Evolutionary conservation across 1,140 invertebrate genomes (phyloP).

Genomic region (Globodera ellingtonae): DNA sequence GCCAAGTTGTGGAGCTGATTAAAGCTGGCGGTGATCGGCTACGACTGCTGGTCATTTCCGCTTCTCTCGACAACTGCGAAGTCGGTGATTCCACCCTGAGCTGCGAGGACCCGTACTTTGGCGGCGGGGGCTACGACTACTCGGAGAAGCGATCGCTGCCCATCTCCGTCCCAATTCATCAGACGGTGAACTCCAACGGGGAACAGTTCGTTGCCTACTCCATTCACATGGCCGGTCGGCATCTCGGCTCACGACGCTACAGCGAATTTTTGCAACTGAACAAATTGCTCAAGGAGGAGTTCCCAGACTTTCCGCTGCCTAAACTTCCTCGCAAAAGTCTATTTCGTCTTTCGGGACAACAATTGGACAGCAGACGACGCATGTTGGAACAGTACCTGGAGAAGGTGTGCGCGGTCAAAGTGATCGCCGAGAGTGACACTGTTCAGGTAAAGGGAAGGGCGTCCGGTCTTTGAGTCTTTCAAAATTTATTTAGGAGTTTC

Average conservation of each 20-base stretch:
- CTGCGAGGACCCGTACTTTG: conserved; percentile 76
- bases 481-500: conserved; percentile 52
- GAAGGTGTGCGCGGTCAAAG: conserved; percentile 93
- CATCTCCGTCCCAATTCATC: conserved; percentile 95
- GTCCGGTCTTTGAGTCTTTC: not conserved
- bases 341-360: conserved; percentile 91
- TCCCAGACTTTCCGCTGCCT: conserved; percentile 93
- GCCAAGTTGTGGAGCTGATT: conserved; percentile 97
- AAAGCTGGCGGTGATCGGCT: conserved; percentile 95
- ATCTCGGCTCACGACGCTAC: conserved; percentile 91
- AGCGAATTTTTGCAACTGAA: conserved; percentile 79
- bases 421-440: conserved; percentile 93
- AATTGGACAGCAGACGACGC: conserved; percentile 86
- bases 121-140: conserved; percentile 84
- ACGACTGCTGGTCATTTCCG: conserved; percentile 21
- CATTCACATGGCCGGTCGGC: conserved; percentile 97
- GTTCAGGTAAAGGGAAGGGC: conserved; percentile 75
- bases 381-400: conserved; percentile 96
- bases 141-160: conserved; percentile 95
- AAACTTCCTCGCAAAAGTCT: conserved; percentile 98
- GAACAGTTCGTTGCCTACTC: conserved; percentile 94
- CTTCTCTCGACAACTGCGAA: conserved; percentile 32
- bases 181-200: conserved; percentile 77
- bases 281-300: conserved; percentile 88
- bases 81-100: conserved; percentile 77